Evolutionary conservation across 2,797 vertebrate genomes (phyloP).

Genomic region (Sternotherus odoratus): DNA sequence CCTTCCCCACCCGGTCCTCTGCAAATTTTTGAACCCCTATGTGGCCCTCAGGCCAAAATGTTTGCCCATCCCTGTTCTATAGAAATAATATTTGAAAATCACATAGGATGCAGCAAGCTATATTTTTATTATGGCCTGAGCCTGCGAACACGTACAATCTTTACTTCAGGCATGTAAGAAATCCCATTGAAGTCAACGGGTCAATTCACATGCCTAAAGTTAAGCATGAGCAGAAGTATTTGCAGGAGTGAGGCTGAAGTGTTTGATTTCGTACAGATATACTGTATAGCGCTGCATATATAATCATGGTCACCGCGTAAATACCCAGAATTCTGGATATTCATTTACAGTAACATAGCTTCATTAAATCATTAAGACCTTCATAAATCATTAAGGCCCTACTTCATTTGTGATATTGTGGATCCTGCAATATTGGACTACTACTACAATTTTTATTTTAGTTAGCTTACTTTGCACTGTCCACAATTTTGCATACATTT

Average conservation of each 20-base stretch:
- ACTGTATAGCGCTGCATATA: not conserved
- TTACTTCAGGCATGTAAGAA: not conserved
- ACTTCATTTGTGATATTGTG: not conserved
- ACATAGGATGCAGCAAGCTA: not conserved
- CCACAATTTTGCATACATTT: not conserved
- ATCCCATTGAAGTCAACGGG: not conserved
- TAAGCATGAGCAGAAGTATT: not conserved
- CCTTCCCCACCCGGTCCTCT: no score
- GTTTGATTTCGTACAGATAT: not conserved
- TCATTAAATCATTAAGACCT: not conserved
- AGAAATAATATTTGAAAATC: not conserved
- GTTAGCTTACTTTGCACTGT: not conserved
- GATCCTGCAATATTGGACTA: not conserved
- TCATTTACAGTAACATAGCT: not conserved
- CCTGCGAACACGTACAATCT: fast-evolving
- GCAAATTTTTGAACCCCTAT: no score
- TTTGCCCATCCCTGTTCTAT: not conserved
- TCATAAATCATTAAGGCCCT: not conserved
- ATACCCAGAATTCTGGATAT: not conserved
- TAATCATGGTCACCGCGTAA: not conserved
- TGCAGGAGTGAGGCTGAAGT: not conserved
- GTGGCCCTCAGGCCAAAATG: no score
- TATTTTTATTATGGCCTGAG: not conserved
- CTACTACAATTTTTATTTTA: not conserved
- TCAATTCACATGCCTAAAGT: not conserved